These are phyloP conservation scores for Nematopogon swammerdamellus DNA, from an alignment of 2,888 invertebrate genomes.

Conservation along the genomic window DNA sequence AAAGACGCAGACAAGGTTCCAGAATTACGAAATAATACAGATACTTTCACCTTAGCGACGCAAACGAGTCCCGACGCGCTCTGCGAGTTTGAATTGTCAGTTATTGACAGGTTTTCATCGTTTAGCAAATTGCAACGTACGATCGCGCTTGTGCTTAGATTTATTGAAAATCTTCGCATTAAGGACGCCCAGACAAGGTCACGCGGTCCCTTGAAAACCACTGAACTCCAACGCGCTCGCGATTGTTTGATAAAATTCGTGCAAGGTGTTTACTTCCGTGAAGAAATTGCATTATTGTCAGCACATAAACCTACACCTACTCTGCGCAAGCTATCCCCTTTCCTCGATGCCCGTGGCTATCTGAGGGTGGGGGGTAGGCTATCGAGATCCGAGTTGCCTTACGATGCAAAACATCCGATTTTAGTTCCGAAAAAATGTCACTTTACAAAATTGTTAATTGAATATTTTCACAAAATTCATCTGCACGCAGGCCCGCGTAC, in stretches of 20 bases:
- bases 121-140: background rate
- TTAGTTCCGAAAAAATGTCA: slow-evolving; percentile 14
- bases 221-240: slow-evolving; percentile 2
- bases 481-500: slow-evolving; percentile 4
- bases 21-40: background rate
- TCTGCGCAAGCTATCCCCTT: slow-evolving; percentile 10
- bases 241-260: slow-evolving; percentile 2
- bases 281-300: background rate
- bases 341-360: slow-evolving; percentile 12
- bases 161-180: background rate
- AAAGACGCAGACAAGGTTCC: background rate
- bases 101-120: background rate
- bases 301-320: background rate
- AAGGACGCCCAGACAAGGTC: background rate
- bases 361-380: slow-evolving; percentile 19
- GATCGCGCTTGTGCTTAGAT: background rate
- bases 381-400: slow-evolving; percentile 11
- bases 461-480: slow-evolving; percentile 2
- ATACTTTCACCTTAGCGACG: background rate
- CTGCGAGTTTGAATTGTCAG: background rate
- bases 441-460: slow-evolving; percentile 7
- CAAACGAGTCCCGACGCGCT: background rate
- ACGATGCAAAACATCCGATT: slow-evolving; percentile 15
- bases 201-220: slow-evolving; percentile 1
- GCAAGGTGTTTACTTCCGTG: slow-evolving; percentile 2